Evolutionary conservation across 1,140 invertebrate species (phyloP), one percentile per base, ranked within the genome.

Genomic region (Bombus pyrosoma): DNA sequence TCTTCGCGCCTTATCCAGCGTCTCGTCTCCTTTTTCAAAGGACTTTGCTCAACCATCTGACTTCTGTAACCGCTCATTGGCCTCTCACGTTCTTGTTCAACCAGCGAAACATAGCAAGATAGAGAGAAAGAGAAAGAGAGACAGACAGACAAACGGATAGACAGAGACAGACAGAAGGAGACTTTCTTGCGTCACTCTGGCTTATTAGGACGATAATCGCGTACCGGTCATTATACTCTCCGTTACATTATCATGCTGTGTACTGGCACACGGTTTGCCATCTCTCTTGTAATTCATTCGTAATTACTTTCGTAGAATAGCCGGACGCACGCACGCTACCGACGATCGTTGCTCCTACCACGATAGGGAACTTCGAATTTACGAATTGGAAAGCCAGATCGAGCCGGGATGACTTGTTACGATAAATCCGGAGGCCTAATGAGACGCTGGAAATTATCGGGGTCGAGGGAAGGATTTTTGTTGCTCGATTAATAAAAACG

Each of bases 121-220:
- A 18, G 41, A 73, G 3, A 76, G 66, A 83, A 77, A 83, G 80
- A 64, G 18, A 53, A 0, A 37, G 25, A 62, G 34, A 10, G n/a
- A n/a, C 0, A 13, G 47, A 47, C 15, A 18, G 15, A 43, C 43
- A 43, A 43, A 43, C 43, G 18, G n/a, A 66, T 13, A 37, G 22
- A 53, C 28, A 39, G 75, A 62, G n/a, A 78, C 47, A 80, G 73
- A 84, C 75, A 66, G 85, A 86, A 59, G 74, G 43, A 66, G 75
- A 34, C 72, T 68, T 68, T 68, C 76, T 93, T 92, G 90, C 92
- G 92, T 93, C 92, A 94, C 37, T 41, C 15, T 25, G 90, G 91
- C 92, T 94, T 94, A 94, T 95, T 95, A 95, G 92, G 91, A 93
- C 90, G 92, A 94, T 94, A 94, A 95, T 95, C 93, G 92, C 86